Base-by-base conservation (phyloP, 2,797 vertebrate genomes). In the Selene dorsalis region DNA sequence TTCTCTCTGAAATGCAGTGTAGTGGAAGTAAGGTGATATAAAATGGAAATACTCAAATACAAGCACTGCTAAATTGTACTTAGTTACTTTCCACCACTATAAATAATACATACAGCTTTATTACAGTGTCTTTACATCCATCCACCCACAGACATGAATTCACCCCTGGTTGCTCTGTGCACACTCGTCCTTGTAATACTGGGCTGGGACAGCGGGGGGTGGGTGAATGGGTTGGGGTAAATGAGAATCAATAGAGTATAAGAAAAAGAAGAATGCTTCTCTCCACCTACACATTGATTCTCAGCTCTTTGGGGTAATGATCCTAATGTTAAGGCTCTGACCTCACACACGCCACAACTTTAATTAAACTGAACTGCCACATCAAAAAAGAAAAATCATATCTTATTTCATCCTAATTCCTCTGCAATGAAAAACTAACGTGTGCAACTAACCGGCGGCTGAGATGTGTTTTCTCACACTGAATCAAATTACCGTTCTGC, bases 241-340 rank as follows among this genome's bases (percentile, higher is more conserved):
- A 94, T 87, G 92, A 94, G 92, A 95, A 94, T 95, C 92, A 75
- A 93, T 94, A 89, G 83, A 76, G 75, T 67, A 62, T 77, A 88
- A 78, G 91, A 90, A 94, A 94, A 90, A 87, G 80, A 85, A 77
- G 75, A 85, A 88, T 79, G 84, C 67, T 67, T 79, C 83, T 87
- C 91, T 91, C 84, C 82, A n/a, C n/a, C 55, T 17, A 73, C 43
- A 41, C 77, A 93, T 94, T 90, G 93, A 95, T 94, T 92, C 87
- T 74, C 84, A 70, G 77, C 77, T 87, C 87, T 83, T 78, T 70
- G 16, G 63, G 88, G 90, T 93, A 92, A 93, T 79, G 84, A 83
- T 58, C 82, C 22, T 69, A 84, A 88, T 77, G 88, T 85, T 91
- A 75, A 84, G 77, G 83, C 83, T 91, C 86, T 52, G 86, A 89